A percentile compares a stretch with the other conserved stretches of the same genome.
phyloP scores from a whole-genome alignment of 2,113 vertebrate species.

The Vimba vimba region DNA sequence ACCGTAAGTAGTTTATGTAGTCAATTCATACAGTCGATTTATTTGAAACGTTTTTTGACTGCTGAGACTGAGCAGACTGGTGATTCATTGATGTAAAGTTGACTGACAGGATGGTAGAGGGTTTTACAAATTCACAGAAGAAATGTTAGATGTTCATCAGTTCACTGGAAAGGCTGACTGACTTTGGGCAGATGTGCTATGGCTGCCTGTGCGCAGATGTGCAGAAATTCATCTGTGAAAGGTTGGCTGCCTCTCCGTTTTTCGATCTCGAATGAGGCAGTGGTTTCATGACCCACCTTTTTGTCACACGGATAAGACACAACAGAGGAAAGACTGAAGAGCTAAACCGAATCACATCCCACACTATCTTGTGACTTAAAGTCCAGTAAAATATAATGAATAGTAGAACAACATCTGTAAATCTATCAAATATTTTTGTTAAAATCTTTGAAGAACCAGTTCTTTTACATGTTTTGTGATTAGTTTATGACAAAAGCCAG shows the following conservation, averaged over 20 bases:
- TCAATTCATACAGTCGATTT: not conserved
- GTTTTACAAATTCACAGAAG: not conserved
- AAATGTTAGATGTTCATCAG: not conserved
- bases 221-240: constrained; percentile 36
- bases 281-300: constrained; percentile 19
- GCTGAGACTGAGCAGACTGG: not conserved
- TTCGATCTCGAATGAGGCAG: not conserved
- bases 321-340: constrained; percentile 7
- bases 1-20: not conserved
- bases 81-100: not conserved
- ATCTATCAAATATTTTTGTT: constrained; percentile 21
- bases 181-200: not conserved
- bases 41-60: not conserved
- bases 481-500: not conserved
- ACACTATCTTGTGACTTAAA: constrained; percentile 2
- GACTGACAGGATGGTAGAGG: not conserved
- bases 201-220: not conserved
- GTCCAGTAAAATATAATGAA: constrained; percentile 13
- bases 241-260: constrained; percentile 43
- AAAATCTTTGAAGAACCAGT: not conserved
- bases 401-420: not conserved
- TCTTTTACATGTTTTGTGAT: not conserved
- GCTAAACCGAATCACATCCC: not conserved
- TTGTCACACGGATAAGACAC: not conserved
- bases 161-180: not conserved